Percentiles rank a stretch among this genome's conserved stretches.
Evolutionary conservation across 2,888 invertebrate genomes (phyloP).

Genomic region (Drosophila borealis): DNA sequence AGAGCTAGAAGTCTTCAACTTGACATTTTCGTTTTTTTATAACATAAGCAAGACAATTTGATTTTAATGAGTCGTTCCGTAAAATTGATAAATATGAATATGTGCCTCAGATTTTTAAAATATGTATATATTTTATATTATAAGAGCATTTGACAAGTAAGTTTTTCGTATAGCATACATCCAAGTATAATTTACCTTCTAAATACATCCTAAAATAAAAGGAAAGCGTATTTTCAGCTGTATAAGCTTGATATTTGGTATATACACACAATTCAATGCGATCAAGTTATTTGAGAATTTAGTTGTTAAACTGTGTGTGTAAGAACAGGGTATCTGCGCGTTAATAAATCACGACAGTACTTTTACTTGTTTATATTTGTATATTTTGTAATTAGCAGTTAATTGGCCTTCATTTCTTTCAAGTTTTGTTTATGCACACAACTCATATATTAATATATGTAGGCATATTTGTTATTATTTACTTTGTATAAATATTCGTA

Average conservation of each 20-base stretch:
- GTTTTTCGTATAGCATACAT: no score
- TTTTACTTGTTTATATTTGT: conserved; percentile 21
- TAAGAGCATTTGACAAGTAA: no score
- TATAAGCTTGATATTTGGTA: neutral
- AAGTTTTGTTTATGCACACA: conserved; percentile 51
- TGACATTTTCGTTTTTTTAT: neutral
- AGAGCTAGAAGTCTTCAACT: neutral
- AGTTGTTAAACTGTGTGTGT: neutral
- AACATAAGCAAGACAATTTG: no score
- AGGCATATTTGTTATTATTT: conserved; percentile 16
- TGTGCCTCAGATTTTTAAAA: no score
- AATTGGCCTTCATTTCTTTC: conserved; percentile 63
- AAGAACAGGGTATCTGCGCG: neutral
- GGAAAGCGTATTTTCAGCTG: no score
- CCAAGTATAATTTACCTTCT: no score
- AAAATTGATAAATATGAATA: no score
- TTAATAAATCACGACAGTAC: neutral
- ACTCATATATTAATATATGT: neutral
- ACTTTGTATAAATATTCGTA: conserved; percentile 32
- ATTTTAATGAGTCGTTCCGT: no score
- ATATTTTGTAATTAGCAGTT: conserved; percentile 46
- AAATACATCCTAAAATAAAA: no score
- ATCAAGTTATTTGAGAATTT: no score
- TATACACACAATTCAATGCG: neutral
- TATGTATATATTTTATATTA: no score